A percentile compares a stretch with the other conserved stretches of the same genome.
Conservation (phyloP, 2,113 vertebrate genomes). For the Psettodes erumei region DNA sequence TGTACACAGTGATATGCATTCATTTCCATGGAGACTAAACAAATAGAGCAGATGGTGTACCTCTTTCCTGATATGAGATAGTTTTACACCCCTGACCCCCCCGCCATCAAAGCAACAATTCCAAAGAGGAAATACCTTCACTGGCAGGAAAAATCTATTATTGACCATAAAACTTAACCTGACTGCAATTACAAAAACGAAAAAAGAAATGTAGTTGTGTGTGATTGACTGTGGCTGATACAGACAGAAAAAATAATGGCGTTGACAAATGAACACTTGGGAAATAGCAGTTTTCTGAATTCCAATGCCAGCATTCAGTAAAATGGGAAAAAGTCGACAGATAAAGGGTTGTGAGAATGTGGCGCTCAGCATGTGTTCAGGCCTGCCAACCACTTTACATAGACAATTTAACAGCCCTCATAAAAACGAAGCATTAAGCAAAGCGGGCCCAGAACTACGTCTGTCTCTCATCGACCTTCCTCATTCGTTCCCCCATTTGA, state of each 20-base stretch:
- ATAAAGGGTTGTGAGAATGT: conserved; percentile 43
- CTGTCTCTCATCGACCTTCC: conserved; percentile 45
- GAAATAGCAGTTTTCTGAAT: conserved; percentile 32
- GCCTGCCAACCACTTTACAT: conserved; percentile 52
- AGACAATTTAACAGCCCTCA: conserved; percentile 63
- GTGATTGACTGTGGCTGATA: conserved; percentile 32
- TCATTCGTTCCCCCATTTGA: conserved; percentile 36
- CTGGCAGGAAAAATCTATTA: conserved; percentile 42
- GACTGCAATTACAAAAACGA: conserved; percentile 20
- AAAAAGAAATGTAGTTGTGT: conserved; percentile 10
- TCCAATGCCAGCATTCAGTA: background rate
- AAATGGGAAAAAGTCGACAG: conserved; percentile 24
- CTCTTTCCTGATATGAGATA: conserved; percentile 11
- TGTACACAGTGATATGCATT: conserved; percentile 53
- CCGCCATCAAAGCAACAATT: conserved; percentile 24
- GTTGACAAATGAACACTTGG: conserved; percentile 48
- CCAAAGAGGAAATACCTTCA: conserved; percentile 40
- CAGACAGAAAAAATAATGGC: conserved; percentile 8
- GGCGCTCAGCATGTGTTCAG: conserved; percentile 6
- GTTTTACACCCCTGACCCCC: conserved; percentile 38
- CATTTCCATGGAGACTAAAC: conserved; percentile 67
- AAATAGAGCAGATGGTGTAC: conserved; percentile 44
- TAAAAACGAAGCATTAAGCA: conserved; percentile 66
- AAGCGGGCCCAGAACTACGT: conserved; percentile 60
- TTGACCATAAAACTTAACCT: conserved; percentile 41